Evolutionary conservation across 2,888 invertebrate genomes (phyloP).

Genomic region (Sicus ferrugineus): DNA sequence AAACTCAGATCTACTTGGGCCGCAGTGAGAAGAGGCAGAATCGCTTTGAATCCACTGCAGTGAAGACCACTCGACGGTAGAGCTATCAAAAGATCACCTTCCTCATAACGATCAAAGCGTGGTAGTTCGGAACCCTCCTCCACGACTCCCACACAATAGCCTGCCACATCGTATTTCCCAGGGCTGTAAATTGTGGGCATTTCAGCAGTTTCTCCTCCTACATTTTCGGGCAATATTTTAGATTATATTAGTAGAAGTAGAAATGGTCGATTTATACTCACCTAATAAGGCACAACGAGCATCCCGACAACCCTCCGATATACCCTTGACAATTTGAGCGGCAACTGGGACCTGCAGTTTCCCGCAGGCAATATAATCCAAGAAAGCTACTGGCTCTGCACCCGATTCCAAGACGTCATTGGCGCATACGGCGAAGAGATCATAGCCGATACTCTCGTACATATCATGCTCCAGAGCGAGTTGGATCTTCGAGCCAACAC

Average conservation of each 20-base stretch:
- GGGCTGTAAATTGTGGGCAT: constrained; percentile 93
- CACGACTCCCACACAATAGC: constrained; percentile 93
- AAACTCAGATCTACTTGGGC: constrained; percentile 71
- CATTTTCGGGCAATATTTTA: background rate
- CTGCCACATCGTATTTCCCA: constrained; percentile 94
- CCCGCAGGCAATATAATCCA: constrained; percentile 97
- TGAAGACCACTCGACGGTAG: constrained; percentile 91
- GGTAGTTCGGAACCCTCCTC: constrained; percentile 79
- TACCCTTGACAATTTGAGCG: constrained; percentile 81
- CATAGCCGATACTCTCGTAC: constrained; percentile 88
- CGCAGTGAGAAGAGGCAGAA: constrained; percentile 79
- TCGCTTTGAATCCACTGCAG: constrained; percentile 92
- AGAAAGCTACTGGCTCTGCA: constrained; percentile 93
- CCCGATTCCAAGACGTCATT: constrained; percentile 96
- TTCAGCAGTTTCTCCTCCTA: constrained; percentile 92
- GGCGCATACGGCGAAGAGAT: constrained; percentile 97
- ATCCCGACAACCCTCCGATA: constrained; percentile 85
- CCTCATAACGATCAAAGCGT: constrained; percentile 69
- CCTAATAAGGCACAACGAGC: constrained; percentile 90
- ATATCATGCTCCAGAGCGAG: constrained; percentile 81
- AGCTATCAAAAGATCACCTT: constrained; percentile 85
- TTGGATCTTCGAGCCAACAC: constrained; percentile 96
- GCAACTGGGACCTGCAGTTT: constrained; percentile 80
- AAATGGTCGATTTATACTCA: constrained; percentile 63
- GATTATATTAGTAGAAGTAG: constrained; percentile 10